These are phyloP conservation scores for Andrena praecox DNA, from an alignment of 2,888 invertebrate species.

Conservation along the genomic window DNA sequence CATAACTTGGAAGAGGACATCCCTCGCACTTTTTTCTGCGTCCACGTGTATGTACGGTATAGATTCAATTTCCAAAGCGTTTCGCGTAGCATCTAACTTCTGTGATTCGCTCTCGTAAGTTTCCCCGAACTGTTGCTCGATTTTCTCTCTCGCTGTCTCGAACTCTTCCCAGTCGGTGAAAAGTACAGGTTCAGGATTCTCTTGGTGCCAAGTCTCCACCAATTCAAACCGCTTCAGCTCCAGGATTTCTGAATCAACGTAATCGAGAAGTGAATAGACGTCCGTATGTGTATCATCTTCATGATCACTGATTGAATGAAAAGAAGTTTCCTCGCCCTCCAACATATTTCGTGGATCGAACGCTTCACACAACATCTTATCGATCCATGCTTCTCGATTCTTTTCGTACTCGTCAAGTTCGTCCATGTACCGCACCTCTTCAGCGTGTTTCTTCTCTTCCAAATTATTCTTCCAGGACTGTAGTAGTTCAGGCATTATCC, in stretches of 20 bases:
- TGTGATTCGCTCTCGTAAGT: constrained; percentile 85
- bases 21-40: constrained; percentile 81
- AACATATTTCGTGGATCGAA: too few relatives aligned
- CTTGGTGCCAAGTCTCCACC: constrained; percentile 72
- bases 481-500: constrained; percentile 82
- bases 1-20: constrained; percentile 76
- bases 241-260: constrained; percentile 78
- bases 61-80: constrained; percentile 82
- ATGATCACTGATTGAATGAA: constrained; percentile 29
- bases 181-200: constrained; percentile 84
- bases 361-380: constrained; percentile 37
- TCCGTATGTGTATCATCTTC: not conserved
- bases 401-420: constrained; percentile 56
- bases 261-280: not conserved
- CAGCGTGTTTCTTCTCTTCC: constrained; percentile 66
- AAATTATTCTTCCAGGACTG: constrained; percentile 83
- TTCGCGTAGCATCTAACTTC: constrained; percentile 83
- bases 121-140: constrained; percentile 85
- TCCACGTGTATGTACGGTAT: constrained; percentile 85
- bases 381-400: constrained; percentile 57
- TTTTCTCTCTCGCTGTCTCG: constrained; percentile 82
- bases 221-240: constrained; percentile 81
- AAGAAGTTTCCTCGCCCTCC: not conserved
- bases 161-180: constrained; percentile 85
- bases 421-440: constrained; percentile 84